These are phyloP conservation scores for Macrophya alboannulata DNA, from an alignment of 2,888 invertebrate genomes.

Conservation along the genomic window DNA sequence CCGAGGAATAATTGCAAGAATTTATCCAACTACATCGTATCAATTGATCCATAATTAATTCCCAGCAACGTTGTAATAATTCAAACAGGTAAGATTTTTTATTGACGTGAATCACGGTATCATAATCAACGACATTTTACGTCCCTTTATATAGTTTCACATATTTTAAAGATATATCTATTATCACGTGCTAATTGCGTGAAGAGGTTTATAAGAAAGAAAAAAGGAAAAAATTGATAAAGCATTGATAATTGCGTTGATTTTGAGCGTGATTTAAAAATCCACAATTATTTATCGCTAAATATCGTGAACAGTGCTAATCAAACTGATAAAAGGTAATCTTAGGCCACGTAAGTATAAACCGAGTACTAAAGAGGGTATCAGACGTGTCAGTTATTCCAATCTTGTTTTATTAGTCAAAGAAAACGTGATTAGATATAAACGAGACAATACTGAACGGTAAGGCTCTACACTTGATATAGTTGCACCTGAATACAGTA, in stretches of 20 bases:
- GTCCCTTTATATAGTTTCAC: neutral
- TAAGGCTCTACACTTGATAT: neutral
- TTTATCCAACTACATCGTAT: neutral
- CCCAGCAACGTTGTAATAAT: neutral
- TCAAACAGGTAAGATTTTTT: neutral
- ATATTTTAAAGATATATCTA: neutral
- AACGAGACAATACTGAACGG: constrained; percentile 32
- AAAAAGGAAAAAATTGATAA: neutral
- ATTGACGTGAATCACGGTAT: neutral
- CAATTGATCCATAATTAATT: neutral
- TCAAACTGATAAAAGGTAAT: constrained; percentile 31
- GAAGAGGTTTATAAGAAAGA: neutral
- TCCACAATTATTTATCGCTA: neutral
- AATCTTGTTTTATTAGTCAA: constrained; percentile 35
- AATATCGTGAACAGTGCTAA: neutral
- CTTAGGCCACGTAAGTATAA: constrained; percentile 49
- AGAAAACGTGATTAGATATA: constrained; percentile 47
- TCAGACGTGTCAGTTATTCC: constrained; percentile 11
- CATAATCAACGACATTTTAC: neutral
- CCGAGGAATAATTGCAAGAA: neutral
- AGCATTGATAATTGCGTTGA: neutral
- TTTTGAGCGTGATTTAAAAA: constrained; percentile 6
- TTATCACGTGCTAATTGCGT: neutral
- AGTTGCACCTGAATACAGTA: neutral
- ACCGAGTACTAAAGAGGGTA: constrained; percentile 31